Evolutionary conservation across 2,888 invertebrate genomes (phyloP).

Genomic region (Luperina testacea): DNA sequence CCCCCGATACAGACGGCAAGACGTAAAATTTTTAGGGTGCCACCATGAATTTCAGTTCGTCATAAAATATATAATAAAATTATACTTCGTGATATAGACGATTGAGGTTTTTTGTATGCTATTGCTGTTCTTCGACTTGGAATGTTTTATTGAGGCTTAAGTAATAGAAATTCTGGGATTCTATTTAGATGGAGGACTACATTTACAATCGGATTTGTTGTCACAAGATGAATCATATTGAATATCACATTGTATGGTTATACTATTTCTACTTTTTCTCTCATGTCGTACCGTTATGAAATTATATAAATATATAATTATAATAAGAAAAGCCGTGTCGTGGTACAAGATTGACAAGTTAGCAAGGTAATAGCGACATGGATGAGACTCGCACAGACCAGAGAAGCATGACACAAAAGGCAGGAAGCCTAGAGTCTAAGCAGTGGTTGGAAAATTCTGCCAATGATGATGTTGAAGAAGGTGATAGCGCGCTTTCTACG

Average conservation of each 20-base stretch:
- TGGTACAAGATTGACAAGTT: no score
- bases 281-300: no score
- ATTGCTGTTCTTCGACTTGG: slow-evolving; percentile 22
- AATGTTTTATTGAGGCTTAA: slow-evolving; percentile 46
- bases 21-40: slow-evolving; percentile 81
- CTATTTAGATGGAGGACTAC: not conserved
- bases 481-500: not conserved
- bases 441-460: no score
- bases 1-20: slow-evolving; percentile 71
- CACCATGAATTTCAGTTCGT: slow-evolving; percentile 63
- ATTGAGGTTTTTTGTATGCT: slow-evolving; percentile 53
- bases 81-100: slow-evolving; percentile 52
- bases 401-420: no score
- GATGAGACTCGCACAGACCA: no score
- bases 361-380: no score
- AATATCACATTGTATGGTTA: not conserved
- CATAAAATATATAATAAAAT: slow-evolving; percentile 66
- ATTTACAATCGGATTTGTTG: not conserved
- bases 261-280: not conserved
- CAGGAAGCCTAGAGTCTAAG: no score
- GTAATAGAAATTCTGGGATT: slow-evolving; percentile 39
- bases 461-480: no score
- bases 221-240: not conserved
- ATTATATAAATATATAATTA: not conserved
- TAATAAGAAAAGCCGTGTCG: no score